Evolutionary conservation across 2,888 invertebrate genomes (phyloP).

Genomic region (Xanthia togata): DNA sequence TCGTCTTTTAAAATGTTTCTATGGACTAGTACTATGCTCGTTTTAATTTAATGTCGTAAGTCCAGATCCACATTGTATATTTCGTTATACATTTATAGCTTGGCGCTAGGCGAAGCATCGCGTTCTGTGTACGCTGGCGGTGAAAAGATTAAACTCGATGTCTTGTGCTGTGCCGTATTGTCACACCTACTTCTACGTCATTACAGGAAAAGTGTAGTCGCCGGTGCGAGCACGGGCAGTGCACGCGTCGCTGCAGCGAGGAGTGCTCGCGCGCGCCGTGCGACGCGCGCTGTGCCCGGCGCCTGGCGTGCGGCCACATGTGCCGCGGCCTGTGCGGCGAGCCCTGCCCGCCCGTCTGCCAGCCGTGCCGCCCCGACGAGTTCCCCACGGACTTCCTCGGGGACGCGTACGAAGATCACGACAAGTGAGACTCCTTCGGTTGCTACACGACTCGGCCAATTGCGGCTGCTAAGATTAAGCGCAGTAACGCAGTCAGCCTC

Average conservation of each 20-base stretch:
- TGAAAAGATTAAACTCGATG: no score
- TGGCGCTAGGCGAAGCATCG: no score
- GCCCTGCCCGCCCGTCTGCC: conserved; percentile 91
- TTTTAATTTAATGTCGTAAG: no score
- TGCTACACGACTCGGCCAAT: not conserved
- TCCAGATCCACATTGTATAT: no score
- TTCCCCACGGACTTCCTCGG: conserved; percentile 84
- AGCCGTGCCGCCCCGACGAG: conserved; percentile 88
- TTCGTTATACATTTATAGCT: no score
- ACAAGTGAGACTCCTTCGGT: conserved; percentile 76
- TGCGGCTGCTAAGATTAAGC: not conserved
- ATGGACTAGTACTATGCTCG: no score
- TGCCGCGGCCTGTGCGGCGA: conserved; percentile 94
- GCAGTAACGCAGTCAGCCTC: not conserved
- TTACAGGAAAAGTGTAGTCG: conserved; percentile 83
- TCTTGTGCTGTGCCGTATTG: not conserved
- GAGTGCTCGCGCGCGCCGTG: conserved; percentile 86
- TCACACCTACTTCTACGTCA: not conserved
- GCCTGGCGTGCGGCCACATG: conserved; percentile 90
- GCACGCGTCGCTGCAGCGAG: conserved; percentile 85
- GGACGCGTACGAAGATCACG: conserved; percentile 85
- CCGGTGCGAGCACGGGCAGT: conserved; percentile 86
- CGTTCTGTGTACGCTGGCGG: no score
- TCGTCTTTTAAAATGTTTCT: no score
- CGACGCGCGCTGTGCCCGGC: conserved; percentile 78